Conservation (phyloP, 2,797 vertebrate genomes). For the Prunella strophiata region DNA sequence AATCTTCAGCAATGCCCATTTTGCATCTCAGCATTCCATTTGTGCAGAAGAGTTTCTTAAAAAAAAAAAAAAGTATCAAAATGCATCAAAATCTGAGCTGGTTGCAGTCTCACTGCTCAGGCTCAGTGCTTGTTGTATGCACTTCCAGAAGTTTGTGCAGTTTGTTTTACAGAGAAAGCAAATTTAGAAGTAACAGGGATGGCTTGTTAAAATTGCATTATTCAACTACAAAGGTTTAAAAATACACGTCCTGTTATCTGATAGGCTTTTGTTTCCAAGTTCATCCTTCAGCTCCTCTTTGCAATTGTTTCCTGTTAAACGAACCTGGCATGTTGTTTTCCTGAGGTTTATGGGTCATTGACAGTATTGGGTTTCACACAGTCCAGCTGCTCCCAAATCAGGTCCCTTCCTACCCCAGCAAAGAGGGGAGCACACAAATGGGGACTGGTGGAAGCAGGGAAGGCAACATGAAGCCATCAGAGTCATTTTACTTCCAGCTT, state of each 20-base stretch:
- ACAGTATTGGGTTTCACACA: not conserved
- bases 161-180: not conserved
- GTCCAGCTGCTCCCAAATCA: not conserved
- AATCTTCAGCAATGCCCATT: not conserved
- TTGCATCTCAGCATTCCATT: not conserved
- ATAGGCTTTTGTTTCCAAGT: not conserved
- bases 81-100: too few relatives aligned
- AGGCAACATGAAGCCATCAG: not conserved
- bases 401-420: not conserved
- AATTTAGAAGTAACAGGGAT: not conserved
- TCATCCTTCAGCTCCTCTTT: not conserved
- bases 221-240: not conserved
- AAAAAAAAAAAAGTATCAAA: fast-evolving
- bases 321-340: not conserved
- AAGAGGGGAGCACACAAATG: not conserved
- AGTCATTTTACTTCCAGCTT: not conserved
- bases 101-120: too few relatives aligned
- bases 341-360: not conserved
- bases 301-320: not conserved
- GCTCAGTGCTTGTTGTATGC: not conserved
- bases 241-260: not conserved
- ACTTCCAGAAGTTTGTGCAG: not conserved
- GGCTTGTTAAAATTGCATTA: not conserved
- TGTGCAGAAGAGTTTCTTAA: not conserved
- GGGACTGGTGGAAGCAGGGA: not conserved